Evolutionary conservation across 1,140 invertebrate species (phyloP).

Genomic region (Lucilia cuprina): DNA sequence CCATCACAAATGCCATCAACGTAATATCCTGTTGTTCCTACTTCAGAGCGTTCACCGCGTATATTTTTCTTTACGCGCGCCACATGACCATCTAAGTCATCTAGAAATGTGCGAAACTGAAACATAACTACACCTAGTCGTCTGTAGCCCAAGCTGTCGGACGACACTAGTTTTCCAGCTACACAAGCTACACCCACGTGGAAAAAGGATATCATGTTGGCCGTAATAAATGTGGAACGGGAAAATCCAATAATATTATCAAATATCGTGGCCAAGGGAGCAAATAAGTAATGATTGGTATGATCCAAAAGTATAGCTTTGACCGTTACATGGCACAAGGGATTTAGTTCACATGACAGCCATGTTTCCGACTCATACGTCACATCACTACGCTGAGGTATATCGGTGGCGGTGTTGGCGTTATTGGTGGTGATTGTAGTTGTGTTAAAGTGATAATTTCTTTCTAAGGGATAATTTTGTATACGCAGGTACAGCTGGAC

Average conservation of each 20-base stretch:
- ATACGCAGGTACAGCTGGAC: slow-evolving; percentile 68
- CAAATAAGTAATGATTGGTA: slow-evolving; percentile 78
- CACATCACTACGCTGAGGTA: slow-evolving; percentile 45
- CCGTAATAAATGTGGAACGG: slow-evolving; percentile 71
- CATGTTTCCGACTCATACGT: slow-evolving; percentile 68
- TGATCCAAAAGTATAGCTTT: slow-evolving; percentile 79
- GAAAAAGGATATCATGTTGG: slow-evolving; percentile 78
- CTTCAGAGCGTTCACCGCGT: slow-evolving; percentile 74
- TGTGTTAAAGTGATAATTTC: slow-evolving; percentile 55
- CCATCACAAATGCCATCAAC: slow-evolving; percentile 79
- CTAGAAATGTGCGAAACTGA: slow-evolving; percentile 77
- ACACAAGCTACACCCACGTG: slow-evolving; percentile 76
- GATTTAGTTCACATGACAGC: slow-evolving; percentile 73
- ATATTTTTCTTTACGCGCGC: slow-evolving; percentile 74
- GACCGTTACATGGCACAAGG: slow-evolving; percentile 76
- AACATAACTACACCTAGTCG: slow-evolving; percentile 76
- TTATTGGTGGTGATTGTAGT: slow-evolving; percentile 35
- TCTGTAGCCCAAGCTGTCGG: slow-evolving; percentile 71
- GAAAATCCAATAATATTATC: slow-evolving; percentile 72
- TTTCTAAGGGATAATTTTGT: slow-evolving; percentile 67
- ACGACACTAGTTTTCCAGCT: slow-evolving; percentile 73
- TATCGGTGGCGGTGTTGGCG: slow-evolving; percentile 41
- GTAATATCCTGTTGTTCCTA: slow-evolving; percentile 75
- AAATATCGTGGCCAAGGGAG: slow-evolving; percentile 73
- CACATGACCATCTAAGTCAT: slow-evolving; percentile 81